Evolutionary conservation across 2,888 invertebrate species (phyloP).

Genomic region (Conomelus anceps): DNA sequence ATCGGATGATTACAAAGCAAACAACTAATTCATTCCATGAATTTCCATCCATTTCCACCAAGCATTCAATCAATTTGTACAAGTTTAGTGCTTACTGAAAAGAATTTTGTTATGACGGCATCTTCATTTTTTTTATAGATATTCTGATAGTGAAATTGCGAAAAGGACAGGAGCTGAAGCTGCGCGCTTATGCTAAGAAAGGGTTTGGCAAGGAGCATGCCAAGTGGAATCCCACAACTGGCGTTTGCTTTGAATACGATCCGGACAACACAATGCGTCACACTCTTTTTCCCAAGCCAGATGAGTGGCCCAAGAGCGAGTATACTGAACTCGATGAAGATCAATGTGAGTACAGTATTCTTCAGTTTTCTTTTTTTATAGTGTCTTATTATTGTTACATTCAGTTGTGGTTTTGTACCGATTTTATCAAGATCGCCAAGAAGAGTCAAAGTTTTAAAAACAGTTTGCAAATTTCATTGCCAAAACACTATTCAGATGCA

Average conservation of each 20-base stretch:
- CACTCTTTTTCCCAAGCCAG: conserved; percentile 90
- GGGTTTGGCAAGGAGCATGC: conserved; percentile 98
- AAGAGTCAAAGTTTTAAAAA: no score
- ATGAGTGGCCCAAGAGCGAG: conserved; percentile 99
- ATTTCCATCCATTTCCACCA: no score
- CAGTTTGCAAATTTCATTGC: no score
- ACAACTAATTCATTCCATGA: no score
- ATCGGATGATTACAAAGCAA: no score
- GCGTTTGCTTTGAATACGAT: conserved; percentile 98
- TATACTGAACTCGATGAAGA: conserved; percentile 89
- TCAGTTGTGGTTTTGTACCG: no score
- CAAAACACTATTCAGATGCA: no score
- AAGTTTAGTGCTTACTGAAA: no score
- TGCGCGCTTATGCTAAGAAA: conserved; percentile 95
- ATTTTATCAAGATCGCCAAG: no score
- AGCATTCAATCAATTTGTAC: no score
- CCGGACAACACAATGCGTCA: conserved; percentile 96
- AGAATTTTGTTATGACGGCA: conserved; percentile 16
- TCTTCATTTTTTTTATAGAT: conserved; percentile 42
- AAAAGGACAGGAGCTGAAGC: conserved; percentile 85
- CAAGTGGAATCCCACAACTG: conserved; percentile 99
- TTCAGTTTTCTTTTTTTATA: conserved; percentile 3
- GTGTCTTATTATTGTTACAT: conserved; percentile 14
- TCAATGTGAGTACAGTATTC: conserved; percentile 53
- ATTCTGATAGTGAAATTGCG: conserved; percentile 65